A percentile compares a stretch with the other conserved stretches of the same genome.
Conservation (phyloP, 2,113 vertebrate species). For the Lasiurus borealis region DNA sequence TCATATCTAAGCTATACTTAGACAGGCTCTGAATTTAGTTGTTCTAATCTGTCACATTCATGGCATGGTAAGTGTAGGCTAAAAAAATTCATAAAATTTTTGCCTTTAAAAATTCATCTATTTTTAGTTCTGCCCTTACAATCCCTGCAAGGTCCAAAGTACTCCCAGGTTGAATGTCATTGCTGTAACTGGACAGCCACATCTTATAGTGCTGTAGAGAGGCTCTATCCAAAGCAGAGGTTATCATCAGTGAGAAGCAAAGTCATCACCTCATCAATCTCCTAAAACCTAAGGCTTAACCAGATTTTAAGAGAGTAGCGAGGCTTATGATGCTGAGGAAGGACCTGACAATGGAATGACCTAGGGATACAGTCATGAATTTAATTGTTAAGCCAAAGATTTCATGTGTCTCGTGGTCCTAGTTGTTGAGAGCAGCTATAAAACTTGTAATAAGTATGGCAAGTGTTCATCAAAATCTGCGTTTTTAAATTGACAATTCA, state of each 20-base stretch:
- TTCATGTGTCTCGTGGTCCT: background rate
- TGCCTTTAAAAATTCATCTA: background rate
- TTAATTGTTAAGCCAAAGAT: too few species aligned
- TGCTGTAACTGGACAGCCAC: background rate
- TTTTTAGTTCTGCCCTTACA: conserved; percentile 21
- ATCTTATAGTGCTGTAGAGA: rapidly evolving
- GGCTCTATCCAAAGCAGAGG: background rate
- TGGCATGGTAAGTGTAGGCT: background rate
- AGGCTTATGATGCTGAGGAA: too few species aligned
- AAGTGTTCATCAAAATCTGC: background rate
- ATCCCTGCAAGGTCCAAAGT: background rate
- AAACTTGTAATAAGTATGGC: background rate
- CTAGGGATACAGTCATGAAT: too few species aligned
- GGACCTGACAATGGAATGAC: too few species aligned
- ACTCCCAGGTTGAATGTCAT: background rate
- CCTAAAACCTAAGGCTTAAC: background rate
- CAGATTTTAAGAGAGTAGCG: background rate
- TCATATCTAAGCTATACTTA: background rate
- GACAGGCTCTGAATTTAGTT: background rate
- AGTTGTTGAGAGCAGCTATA: background rate
- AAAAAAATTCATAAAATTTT: background rate
- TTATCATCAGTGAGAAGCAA: background rate
- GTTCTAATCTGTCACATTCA: background rate
- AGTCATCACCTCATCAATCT: too few species aligned
- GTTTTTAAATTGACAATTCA: too few species aligned